These are phyloP conservation scores for Capricornis sumatraensis DNA, from an alignment of 2,113 vertebrate genomes.

Conservation along the genomic window DNA sequence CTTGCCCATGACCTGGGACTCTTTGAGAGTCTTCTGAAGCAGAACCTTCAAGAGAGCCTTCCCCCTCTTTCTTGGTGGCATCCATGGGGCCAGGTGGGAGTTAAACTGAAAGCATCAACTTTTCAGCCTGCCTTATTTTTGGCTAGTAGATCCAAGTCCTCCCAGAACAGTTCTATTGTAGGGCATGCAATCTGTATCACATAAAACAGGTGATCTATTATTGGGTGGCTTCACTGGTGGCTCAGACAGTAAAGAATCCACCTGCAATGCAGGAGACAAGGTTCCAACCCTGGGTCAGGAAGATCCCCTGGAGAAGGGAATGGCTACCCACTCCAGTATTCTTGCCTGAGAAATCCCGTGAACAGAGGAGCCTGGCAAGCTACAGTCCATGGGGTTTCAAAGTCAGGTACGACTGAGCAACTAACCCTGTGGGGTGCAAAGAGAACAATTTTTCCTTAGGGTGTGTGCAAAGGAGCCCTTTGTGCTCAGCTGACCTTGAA, in stretches of 20 bases:
- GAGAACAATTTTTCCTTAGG: background rate
- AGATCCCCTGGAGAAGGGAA: background rate
- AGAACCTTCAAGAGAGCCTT: background rate
- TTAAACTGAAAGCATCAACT: background rate
- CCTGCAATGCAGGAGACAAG: background rate
- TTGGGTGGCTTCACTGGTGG: background rate
- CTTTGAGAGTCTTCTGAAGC: background rate
- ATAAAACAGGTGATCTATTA: background rate
- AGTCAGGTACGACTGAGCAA: background rate
- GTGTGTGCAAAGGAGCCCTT: background rate
- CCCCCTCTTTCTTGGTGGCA: background rate
- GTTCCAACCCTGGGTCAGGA: background rate
- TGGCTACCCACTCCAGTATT: background rate
- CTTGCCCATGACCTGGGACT: background rate
- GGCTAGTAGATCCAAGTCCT: background rate
- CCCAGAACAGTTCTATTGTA: background rate
- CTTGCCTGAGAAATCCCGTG: background rate
- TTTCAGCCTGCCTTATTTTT: background rate
- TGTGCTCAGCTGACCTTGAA: background rate
- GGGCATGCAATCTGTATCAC: background rate
- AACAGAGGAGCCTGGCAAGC: background rate
- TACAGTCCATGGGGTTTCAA: background rate
- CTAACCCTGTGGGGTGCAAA: background rate
- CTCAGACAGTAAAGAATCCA: background rate
- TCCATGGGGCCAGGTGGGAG: accelerated